phyloP scores from a whole-genome alignment of 1,140 invertebrate species.

The Sipha flava region DNA sequence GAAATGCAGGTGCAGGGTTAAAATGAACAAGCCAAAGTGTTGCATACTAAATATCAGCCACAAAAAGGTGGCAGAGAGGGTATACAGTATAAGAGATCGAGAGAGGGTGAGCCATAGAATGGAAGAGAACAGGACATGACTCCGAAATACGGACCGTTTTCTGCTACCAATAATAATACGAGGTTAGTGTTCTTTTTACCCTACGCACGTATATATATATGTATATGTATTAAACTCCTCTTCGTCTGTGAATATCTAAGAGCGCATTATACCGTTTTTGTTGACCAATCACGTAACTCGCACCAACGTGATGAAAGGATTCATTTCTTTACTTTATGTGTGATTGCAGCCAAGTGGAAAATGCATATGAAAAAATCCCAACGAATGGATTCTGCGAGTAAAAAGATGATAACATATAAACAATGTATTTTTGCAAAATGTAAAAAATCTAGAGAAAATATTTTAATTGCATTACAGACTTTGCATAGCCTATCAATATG shows the following conservation, averaged over 20 bases:
- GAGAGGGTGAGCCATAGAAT: not conserved
- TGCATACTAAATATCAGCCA: not conserved
- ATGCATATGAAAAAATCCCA: not conserved
- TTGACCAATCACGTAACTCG: not conserved
- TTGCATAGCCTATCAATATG: no score
- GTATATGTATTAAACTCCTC: not conserved
- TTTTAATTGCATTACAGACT: not conserved
- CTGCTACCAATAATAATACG: not conserved
- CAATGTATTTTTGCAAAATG: not conserved
- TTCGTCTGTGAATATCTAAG: conserved; percentile 1
- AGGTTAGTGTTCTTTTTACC: not conserved
- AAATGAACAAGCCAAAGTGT: not conserved
- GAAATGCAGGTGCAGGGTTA: not conserved
- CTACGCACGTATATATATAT: not conserved
- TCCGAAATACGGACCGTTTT: conserved; percentile 5
- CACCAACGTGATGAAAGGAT: conserved; percentile 2
- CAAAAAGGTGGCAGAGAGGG: not conserved
- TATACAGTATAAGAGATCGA: not conserved
- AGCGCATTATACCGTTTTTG: conserved; percentile 1
- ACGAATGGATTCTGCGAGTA: not conserved
- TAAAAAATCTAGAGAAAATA: not conserved
- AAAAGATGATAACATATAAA: not conserved
- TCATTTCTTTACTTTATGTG: conserved; percentile 4
- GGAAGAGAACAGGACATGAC: not conserved
- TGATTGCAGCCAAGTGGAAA: not conserved